These are phyloP conservation scores for Dendrophyllia cribrosa DNA, from an alignment of 64 coral and sea anemone species.

Conservation along the genomic window DNA sequence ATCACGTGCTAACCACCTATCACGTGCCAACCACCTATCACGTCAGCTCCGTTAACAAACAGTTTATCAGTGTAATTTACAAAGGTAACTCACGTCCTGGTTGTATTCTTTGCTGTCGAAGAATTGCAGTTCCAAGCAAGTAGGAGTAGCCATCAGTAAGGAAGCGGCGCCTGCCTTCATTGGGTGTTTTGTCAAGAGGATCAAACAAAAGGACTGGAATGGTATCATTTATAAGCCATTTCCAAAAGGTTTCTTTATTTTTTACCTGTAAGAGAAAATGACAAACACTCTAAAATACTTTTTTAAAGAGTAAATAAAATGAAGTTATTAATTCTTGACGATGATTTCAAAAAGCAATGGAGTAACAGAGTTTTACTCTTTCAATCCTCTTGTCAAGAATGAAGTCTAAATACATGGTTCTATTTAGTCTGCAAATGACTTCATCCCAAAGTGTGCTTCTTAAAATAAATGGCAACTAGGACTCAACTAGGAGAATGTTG, in stretches of 20 bases:
- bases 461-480: too few species aligned
- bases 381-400: too few species aligned
- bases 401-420: too few species aligned
- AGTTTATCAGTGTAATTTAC: neutral
- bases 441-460: too few species aligned
- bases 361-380: too few species aligned
- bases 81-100: slow-evolving; percentile 31
- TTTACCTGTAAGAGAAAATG: slow-evolving; percentile 23
- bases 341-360: too few species aligned
- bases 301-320: too few species aligned
- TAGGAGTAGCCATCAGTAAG: slow-evolving; percentile 48
- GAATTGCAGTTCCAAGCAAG: slow-evolving; percentile 60
- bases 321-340: too few species aligned
- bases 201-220: slow-evolving; percentile 19
- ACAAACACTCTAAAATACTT: neutral
- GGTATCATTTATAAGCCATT: slow-evolving; percentile 42
- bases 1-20: too few species aligned
- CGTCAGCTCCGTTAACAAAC: neutral
- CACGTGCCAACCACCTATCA: too few species aligned
- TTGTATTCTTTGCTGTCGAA: slow-evolving; percentile 56
- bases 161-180: slow-evolving; percentile 1
- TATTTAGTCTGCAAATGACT: too few species aligned
- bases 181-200: neutral
- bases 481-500: too few species aligned
- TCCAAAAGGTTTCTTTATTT: slow-evolving; percentile 30